phyloP scores from a whole-genome alignment of 1,140 invertebrate species.

The Charaxes varanes region DNA sequence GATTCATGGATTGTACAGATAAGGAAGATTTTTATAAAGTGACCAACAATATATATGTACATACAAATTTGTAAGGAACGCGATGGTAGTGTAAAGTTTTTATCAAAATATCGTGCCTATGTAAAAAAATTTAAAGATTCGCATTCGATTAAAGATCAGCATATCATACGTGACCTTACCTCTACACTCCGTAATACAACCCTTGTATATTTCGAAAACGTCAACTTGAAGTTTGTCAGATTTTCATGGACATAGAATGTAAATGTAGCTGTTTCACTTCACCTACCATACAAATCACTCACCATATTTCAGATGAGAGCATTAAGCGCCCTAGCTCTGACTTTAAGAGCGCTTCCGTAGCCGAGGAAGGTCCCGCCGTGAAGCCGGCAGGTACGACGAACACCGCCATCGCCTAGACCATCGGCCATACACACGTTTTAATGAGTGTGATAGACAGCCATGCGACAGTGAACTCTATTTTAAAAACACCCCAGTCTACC shows the following conservation, averaged over 20 bases:
- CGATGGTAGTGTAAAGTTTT: no score
- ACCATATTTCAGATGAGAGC: slow-evolving; percentile 71
- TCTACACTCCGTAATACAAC: no score
- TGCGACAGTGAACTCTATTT: slow-evolving; percentile 56
- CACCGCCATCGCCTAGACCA: slow-evolving; percentile 61
- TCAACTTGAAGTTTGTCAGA: no score
- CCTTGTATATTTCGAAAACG: no score
- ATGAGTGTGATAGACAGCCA: slow-evolving; percentile 59
- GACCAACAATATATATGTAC: no score
- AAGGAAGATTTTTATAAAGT: no score
- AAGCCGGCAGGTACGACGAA: slow-evolving; percentile 64
- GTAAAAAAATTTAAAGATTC: no score
- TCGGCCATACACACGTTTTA: slow-evolving; percentile 57
- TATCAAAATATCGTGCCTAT: no score
- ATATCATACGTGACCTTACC: no score
- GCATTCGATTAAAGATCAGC: no score
- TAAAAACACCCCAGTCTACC: slow-evolving; percentile 29
- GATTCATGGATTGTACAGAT: no score
- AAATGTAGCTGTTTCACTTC: slow-evolving; percentile 43
- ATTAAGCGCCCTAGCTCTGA: slow-evolving; percentile 72
- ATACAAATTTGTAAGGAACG: no score
- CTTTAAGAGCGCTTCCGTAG: slow-evolving; percentile 65
- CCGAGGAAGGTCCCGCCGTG: slow-evolving; percentile 50
- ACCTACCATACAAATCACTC: slow-evolving; percentile 63
- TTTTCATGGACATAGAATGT: slow-evolving; percentile 47